These are phyloP conservation scores for Vireo griseus DNA, from an alignment of 2,797 vertebrate genomes.

Conservation along the genomic window DNA sequence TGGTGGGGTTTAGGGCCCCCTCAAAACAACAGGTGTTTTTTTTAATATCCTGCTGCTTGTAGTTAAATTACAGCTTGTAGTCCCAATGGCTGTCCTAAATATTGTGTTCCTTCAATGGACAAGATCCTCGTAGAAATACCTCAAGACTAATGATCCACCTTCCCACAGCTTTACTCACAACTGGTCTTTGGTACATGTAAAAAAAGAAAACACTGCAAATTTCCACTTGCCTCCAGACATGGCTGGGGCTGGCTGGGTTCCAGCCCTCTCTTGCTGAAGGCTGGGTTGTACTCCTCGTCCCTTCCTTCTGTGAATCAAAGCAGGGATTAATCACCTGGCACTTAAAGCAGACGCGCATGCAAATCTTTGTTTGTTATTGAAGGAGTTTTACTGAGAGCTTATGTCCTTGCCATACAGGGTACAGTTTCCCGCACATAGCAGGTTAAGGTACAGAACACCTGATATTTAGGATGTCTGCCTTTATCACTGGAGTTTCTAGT, in stretches of 20 bases:
- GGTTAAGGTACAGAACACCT: neutral
- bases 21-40: neutral
- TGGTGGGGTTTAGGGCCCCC: neutral
- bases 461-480: neutral
- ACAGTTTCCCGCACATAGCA: neutral
- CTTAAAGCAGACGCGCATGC: conserved; percentile 26
- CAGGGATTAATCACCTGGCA: conserved; percentile 19
- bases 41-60: neutral
- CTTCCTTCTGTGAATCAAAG: conserved; percentile 35
- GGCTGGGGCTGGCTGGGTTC: conserved; percentile 32
- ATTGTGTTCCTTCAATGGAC: neutral
- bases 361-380: conserved; percentile 38
- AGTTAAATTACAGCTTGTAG: neutral
- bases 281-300: neutral
- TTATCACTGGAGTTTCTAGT: neutral
- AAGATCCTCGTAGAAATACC: neutral
- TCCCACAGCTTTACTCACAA: neutral
- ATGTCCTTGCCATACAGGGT: neutral
- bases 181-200: neutral
- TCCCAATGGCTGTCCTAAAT: neutral
- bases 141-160: neutral
- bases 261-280: neutral
- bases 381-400: conserved; percentile 7
- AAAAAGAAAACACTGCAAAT: conserved; percentile 27
- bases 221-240: conserved; percentile 23